Evolutionary conservation across 2,797 vertebrate genomes (phyloP), one percentile per base, ranked within the genome.

Genomic region (Spheniscus humboldti): DNA sequence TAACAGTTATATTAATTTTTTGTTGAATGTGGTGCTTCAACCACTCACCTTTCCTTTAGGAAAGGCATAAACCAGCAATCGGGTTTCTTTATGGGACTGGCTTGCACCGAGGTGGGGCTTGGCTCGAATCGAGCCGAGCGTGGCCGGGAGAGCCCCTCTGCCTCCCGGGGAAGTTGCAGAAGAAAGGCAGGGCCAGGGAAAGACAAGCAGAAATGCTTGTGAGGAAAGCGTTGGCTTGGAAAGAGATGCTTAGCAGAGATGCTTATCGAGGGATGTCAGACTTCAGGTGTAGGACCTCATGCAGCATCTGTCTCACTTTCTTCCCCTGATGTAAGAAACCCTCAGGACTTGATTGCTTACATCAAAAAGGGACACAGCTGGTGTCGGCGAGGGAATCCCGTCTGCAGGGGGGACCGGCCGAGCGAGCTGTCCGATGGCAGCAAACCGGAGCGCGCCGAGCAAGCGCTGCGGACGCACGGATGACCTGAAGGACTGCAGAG

Each of bases 221-320:
- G 4, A 37, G 55, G 43, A 59, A 30, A 57, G 59, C 3, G 1
- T 5, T 35, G 30, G 18, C 60, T 41, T n/a, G 27, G 39, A 14
- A 27, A 37, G 37, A 15, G 63, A 27, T 2, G n/a, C 50, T 74
- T 4, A 28, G 59, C 23, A 47, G 50, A 55, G 33, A 18, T 7
- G 33, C 11, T 45, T 6, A 7, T 5, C 2, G 12, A 57, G 62
- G 53, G 71, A 31, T 7, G 43, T 25, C 7, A 7, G n/a, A 7
- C n/a, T 17, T 13, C 0, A 8, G 27, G 41, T 8, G 12, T 4
- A 5, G 28, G 59, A 39, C 48, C 28, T 59, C 66, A 7, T 3
- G 25, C 33, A 33, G 39, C 28, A 30, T 39, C 43, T 5, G 18
- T 14, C 37, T 7, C 41, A 1, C 9, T 55, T 48, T 22, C 39